phyloP scores from a whole-genome alignment of 2,888 invertebrate genomes.

The Linyphia triangularis region DNA sequence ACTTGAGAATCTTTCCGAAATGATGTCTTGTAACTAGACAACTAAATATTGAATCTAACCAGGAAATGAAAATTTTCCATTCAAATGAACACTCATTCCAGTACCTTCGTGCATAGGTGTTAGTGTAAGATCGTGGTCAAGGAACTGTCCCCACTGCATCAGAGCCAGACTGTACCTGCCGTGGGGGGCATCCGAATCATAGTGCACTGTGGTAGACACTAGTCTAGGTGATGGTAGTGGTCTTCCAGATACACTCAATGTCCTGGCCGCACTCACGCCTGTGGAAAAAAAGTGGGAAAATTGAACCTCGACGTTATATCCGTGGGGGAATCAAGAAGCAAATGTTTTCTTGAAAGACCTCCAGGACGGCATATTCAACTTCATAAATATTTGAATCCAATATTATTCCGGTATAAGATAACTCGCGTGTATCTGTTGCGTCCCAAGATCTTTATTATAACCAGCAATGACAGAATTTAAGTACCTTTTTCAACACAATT shows the following conservation, averaged over 20 bases:
- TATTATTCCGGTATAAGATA: no score
- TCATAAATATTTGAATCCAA: no score
- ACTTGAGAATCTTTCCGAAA: background rate
- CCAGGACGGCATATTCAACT: no score
- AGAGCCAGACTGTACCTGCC: constrained; percentile 92
- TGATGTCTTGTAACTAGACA: no score
- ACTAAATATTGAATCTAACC: background rate
- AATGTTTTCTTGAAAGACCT: no score
- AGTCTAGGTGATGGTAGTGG: constrained; percentile 91
- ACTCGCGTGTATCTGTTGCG: no score
- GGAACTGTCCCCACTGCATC: constrained; percentile 95
- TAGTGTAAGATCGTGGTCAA: constrained; percentile 96
- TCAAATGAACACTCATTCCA: background rate
- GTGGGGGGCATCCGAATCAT: constrained; percentile 93
- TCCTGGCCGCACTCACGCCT: constrained; percentile 89
- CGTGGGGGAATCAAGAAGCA: no score
- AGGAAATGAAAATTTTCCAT: background rate
- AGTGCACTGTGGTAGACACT: constrained; percentile 92
- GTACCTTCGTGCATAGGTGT: constrained; percentile 83
- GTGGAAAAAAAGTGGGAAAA: background rate
- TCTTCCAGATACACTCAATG: constrained; percentile 87
- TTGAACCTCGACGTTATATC: no score
- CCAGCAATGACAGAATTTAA: no score
- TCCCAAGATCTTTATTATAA: no score
- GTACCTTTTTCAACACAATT: no score